phyloP scores from a whole-genome alignment of 2,113 vertebrate genomes.

The Piliocolobus tephrosceles region DNA sequence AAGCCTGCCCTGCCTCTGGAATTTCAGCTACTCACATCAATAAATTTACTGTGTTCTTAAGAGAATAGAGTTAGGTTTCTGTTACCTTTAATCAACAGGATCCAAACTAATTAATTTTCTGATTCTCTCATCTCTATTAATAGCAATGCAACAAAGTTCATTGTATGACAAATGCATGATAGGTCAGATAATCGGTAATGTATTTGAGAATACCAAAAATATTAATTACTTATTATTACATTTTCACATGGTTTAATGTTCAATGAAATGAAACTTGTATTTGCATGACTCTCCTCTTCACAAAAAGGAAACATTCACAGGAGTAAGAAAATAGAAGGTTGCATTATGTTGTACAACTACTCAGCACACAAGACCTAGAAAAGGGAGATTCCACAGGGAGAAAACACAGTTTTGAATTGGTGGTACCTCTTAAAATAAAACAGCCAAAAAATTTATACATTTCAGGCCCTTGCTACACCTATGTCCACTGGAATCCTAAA shows the following conservation, averaged over 20 bases:
- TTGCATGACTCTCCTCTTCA: neutral
- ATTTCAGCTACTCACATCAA: neutral
- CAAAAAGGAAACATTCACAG: neutral
- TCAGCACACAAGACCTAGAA: neutral
- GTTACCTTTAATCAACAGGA: neutral
- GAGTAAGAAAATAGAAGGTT: neutral
- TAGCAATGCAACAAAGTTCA: neutral
- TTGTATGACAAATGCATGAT: neutral
- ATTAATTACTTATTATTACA: neutral
- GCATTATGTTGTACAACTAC: neutral
- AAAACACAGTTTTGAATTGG: neutral
- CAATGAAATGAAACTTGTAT: neutral
- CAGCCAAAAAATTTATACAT: neutral
- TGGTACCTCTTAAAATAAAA: neutral
- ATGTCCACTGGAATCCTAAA: neutral
- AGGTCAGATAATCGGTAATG: neutral
- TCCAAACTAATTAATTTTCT: neutral
- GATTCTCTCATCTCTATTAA: neutral
- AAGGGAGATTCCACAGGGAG: neutral
- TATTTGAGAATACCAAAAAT: constrained; percentile 4
- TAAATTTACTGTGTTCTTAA: neutral
- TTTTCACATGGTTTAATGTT: neutral
- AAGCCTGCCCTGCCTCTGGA: neutral
- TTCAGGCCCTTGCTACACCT: neutral
- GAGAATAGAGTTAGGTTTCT: neutral